Evolutionary conservation across 2,888 invertebrate species (phyloP).

Genomic region (Schizaphis graminum): DNA sequence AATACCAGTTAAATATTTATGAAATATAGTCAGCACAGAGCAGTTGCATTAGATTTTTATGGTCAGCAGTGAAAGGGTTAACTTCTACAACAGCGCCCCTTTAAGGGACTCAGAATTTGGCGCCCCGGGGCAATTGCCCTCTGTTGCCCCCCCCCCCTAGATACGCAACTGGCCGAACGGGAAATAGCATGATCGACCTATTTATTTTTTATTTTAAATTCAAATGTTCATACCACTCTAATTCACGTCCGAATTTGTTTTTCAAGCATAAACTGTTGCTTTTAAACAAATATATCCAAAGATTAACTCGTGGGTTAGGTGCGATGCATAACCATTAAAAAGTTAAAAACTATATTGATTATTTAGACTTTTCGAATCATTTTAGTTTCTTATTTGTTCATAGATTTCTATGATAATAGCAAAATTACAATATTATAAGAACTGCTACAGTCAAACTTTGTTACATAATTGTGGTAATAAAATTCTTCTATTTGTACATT

Average conservation of each 20-base stretch:
- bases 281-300: not conserved
- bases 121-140: too few species aligned
- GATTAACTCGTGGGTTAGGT: not conserved
- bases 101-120: too few species aligned
- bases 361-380: not conserved
- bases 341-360: not conserved
- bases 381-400: not conserved
- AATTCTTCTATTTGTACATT: not conserved
- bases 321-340: not conserved
- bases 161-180: too few species aligned
- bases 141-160: too few species aligned
- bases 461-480: not conserved
- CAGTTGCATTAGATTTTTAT: too few species aligned
- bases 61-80: too few species aligned
- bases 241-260: not conserved
- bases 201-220: not conserved
- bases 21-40: too few species aligned
- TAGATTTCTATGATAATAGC: not conserved
- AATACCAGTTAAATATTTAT: too few species aligned
- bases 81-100: too few species aligned
- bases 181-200: not conserved
- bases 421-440: not conserved
- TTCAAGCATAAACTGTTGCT: not conserved
- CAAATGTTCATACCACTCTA: not conserved
- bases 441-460: not conserved